These are phyloP conservation scores for Chorisops tibialis DNA, from an alignment of 2,888 invertebrate species.

Conservation along the genomic window DNA sequence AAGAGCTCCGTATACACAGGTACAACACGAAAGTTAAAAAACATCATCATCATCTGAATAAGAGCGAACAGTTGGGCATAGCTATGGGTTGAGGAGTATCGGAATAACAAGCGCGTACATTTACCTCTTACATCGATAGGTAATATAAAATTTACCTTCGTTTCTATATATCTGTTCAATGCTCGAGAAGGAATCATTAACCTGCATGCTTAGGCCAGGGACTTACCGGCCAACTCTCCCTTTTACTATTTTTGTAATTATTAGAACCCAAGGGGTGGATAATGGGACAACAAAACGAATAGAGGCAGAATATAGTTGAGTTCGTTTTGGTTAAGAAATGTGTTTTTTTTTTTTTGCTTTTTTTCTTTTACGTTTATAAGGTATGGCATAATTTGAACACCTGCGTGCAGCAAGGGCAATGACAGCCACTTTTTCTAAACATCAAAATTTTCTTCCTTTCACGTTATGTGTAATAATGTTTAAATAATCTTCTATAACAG, in stretches of 20 bases:
- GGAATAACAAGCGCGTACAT: no score
- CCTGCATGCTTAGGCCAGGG: conserved; percentile 9
- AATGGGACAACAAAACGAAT: conserved; percentile 22
- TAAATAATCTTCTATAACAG: no score
- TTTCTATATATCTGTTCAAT: conserved; percentile 1
- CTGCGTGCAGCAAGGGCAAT: conserved; percentile 28
- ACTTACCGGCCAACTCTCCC: conserved; percentile 9
- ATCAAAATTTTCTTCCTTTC: no score
- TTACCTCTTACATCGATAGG: neutral
- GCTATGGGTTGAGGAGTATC: neutral
- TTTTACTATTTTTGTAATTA: conserved; percentile 15
- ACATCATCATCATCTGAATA: conserved; percentile 3
- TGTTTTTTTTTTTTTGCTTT: conserved; percentile 20
- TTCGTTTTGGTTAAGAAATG: conserved; percentile 9
- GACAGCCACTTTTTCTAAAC: conserved; percentile 15
- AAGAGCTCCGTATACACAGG: neutral
- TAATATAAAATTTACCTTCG: conserved; percentile 12
- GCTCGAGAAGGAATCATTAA: conserved; percentile 12
- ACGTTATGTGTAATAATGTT: no score
- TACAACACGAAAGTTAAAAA: neutral
- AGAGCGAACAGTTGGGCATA: neutral
- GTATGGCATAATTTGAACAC: conserved; percentile 31
- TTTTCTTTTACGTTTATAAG: conserved; percentile 6
- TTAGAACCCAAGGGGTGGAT: conserved; percentile 24
- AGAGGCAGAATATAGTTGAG: neutral